Evolutionary conservation across 2,797 vertebrate genomes (phyloP), one percentile per base, ranked within the genome.

Genomic region (Apogon hyalosoma): DNA sequence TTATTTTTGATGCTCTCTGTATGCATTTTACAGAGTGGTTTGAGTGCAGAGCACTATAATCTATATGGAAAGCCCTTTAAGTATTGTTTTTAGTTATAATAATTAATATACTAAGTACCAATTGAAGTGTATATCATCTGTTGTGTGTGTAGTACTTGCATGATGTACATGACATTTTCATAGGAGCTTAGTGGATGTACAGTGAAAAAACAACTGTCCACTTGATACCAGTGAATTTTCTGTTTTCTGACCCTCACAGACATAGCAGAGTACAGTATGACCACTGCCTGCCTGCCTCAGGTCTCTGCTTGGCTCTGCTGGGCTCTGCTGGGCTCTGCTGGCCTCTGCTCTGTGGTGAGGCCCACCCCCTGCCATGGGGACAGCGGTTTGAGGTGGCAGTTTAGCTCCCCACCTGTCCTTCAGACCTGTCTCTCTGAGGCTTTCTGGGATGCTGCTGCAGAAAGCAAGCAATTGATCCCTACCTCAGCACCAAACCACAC

Each of bases 401-500:
- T 86, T 75, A 74, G 78, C 80, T 80, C 81, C 69, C 83, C 87
- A 88, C 85, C 86, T 90, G 88, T 88, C 91, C 77, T 75, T 86
- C 84, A 81, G 69, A 66, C 80, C 51, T 51, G 73, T 63, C 75
- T 75, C 86, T 82, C 70, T 70, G 38, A 73, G 79, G 77, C 59
- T 86, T 88, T 92, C 75, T 82, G 87, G 77, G 90, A 90, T 92
- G 87, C 83, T 88, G 83, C 87, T 87, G 80, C 73, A 85, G 73
- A 90, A 90, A 91, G 84, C 77, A 53, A 75, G 88, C 88, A 87
- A 88, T 80, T 84, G 86, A 92, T 88, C 89, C 80, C 69, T 52
- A 71, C 85, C 78, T 88, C 82, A 82, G 74, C 78, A 84, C 74
- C 74, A 84, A 91, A 90, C 90, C 93, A 83, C 92, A 93, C 82